phyloP scores from a whole-genome alignment of 23 tunicate genomes.

The Oikopleura vanhoeffeni region DNA sequence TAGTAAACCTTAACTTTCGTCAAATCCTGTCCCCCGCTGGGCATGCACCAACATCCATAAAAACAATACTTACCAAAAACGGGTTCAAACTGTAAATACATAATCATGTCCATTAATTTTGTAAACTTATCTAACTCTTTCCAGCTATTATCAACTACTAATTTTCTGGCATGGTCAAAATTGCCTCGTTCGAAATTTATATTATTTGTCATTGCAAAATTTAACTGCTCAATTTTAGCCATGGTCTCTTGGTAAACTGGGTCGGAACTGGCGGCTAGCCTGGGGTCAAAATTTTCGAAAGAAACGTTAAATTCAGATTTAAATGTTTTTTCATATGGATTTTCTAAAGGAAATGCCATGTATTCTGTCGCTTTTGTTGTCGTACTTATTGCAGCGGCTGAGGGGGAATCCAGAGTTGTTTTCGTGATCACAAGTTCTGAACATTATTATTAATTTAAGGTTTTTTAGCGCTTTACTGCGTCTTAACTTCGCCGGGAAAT shows the following conservation, averaged over 20 bases:
- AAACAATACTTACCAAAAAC: constrained; percentile 3
- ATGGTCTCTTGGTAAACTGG: neutral
- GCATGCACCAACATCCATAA: constrained; percentile 13
- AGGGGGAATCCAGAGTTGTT: too few relatives aligned
- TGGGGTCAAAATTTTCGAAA: neutral
- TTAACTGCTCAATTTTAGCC: neutral
- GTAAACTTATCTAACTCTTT: neutral
- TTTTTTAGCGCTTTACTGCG: too few relatives aligned
- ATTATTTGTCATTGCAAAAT: neutral
- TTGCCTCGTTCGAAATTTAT: neutral
- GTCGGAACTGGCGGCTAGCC: neutral
- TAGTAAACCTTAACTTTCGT: too few relatives aligned
- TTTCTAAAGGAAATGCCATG: too few relatives aligned
- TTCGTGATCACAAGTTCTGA: too few relatives aligned
- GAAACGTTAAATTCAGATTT: too few relatives aligned
- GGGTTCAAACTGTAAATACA: neutral
- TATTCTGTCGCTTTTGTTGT: too few relatives aligned
- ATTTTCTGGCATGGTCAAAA: neutral
- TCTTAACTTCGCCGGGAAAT: too few relatives aligned
- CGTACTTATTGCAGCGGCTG: too few relatives aligned
- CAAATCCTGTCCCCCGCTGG: neutral
- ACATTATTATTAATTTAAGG: too few relatives aligned
- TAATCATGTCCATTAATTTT: neutral
- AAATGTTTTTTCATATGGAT: too few relatives aligned
- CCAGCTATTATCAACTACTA: neutral